phyloP scores from a whole-genome alignment of 2,888 invertebrate genomes.

The Willowsia nigromaculata region DNA sequence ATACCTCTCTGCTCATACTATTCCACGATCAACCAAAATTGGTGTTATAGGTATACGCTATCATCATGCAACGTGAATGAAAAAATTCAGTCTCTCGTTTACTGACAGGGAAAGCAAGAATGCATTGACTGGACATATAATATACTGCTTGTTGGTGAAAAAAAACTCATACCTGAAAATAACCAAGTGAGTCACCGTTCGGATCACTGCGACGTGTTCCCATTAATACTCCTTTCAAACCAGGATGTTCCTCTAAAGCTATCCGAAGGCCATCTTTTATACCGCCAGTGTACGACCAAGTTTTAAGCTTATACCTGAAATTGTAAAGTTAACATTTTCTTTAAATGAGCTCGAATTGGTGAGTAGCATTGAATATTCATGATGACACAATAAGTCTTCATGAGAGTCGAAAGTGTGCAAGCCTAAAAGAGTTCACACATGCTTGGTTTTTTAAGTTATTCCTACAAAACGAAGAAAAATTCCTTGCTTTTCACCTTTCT shows the following conservation, averaged over 20 bases:
- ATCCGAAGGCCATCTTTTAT: constrained; percentile 87
- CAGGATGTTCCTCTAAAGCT: constrained; percentile 83
- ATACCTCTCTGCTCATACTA: not conserved
- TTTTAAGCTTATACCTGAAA: constrained; percentile 86
- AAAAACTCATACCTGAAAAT: constrained; percentile 85
- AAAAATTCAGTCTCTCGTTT: not conserved
- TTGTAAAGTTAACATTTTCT: constrained; percentile 1
- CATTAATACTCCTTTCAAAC: constrained; percentile 92
- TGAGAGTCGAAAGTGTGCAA: too few species aligned
- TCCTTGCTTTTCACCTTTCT: constrained; percentile 81
- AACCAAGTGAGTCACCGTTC: constrained; percentile 85
- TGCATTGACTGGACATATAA: too few species aligned
- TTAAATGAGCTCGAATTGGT: not conserved
- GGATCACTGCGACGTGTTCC: constrained; percentile 95
- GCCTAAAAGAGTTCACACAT: too few species aligned
- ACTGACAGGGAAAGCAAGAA: not conserved
- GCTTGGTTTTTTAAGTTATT: too few species aligned
- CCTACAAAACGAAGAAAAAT: not conserved
- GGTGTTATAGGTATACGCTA: not conserved
- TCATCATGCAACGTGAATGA: not conserved
- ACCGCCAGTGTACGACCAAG: constrained; percentile 86
- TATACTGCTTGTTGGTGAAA: not conserved
- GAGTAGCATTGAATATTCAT: not conserved
- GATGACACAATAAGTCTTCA: not conserved
- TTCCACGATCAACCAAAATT: not conserved